Evolutionary conservation across 2,113 vertebrate species (phyloP).

Genomic region (Fulmarus glacialis): DNA sequence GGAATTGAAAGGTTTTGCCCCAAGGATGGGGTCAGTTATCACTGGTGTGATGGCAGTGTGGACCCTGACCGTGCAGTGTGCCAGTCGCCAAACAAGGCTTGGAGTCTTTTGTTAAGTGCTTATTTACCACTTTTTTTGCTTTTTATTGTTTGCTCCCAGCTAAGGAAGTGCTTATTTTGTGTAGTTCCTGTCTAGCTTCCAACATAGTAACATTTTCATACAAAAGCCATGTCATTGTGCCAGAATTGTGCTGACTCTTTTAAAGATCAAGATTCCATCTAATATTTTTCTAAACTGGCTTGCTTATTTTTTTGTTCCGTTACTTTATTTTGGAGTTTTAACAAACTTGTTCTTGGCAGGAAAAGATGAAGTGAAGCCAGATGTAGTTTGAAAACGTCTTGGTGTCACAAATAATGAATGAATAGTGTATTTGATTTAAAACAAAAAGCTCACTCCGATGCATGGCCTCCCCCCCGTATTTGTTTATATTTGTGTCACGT

Average conservation of each 20-base stretch:
- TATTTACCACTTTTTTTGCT: not conserved
- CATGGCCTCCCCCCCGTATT: not conserved
- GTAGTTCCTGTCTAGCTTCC: slow-evolving; percentile 14
- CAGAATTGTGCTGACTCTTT: not conserved
- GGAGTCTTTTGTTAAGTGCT: not conserved
- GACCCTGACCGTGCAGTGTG: not conserved
- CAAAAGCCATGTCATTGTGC: not conserved
- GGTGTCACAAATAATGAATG: slow-evolving; percentile 15
- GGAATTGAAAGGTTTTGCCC: not conserved
- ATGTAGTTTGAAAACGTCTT: not conserved
- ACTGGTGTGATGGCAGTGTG: not conserved
- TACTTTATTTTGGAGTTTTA: slow-evolving; percentile 62
- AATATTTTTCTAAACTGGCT: slow-evolving; percentile 44
- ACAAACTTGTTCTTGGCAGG: slow-evolving; percentile 59
- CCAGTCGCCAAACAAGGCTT: not conserved
- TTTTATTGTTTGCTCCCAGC: not conserved
- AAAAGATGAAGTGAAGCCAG: slow-evolving; percentile 6
- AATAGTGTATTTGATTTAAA: not conserved
- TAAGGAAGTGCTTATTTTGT: slow-evolving; percentile 58
- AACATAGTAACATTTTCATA: slow-evolving; percentile 1
- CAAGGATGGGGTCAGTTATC: not conserved
- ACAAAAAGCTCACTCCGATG: not conserved
- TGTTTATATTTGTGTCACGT: not conserved
- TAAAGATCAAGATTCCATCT: not conserved
- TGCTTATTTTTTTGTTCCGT: slow-evolving; percentile 60